These are phyloP conservation scores for Gila robusta DNA, from an alignment of 2,797 vertebrate genomes.

Conservation along the genomic window DNA sequence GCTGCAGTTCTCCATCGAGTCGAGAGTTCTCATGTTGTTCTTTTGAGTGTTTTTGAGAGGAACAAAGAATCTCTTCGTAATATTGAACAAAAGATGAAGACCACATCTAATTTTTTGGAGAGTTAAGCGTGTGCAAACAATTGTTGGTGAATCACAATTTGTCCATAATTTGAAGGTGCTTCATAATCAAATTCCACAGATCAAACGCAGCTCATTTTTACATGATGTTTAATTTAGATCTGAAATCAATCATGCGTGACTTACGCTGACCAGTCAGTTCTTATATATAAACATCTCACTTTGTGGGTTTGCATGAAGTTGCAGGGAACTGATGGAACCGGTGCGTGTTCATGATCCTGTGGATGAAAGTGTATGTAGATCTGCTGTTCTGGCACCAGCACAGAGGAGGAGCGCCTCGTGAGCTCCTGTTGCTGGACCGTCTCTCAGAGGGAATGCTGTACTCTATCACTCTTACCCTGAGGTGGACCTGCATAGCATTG, in stretches of 20 bases:
- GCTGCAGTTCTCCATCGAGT: constrained; percentile 26
- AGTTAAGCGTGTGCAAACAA: background rate
- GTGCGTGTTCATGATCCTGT: background rate
- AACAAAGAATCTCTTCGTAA: background rate
- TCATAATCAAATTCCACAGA: background rate
- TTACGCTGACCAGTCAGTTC: background rate
- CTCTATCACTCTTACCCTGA: background rate
- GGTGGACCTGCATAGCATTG: background rate
- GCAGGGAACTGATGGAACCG: background rate
- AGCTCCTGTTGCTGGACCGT: too few species aligned
- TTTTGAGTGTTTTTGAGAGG: background rate
- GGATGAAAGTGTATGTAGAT: background rate
- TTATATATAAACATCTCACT: background rate
- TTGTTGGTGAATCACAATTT: background rate
- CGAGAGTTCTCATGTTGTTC: constrained; percentile 16
- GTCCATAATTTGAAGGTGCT: background rate
- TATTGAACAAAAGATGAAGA: background rate
- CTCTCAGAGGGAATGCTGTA: background rate
- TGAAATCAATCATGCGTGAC: background rate
- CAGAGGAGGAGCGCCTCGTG: too few species aligned
- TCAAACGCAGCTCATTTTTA: background rate
- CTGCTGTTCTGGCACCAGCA: background rate
- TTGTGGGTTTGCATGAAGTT: background rate
- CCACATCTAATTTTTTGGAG: background rate
- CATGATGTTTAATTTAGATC: background rate